A percentile compares a stretch with the other conserved stretches of the same genome.
phyloP scores from a whole-genome alignment of 2,113 vertebrate genomes.

The Peromyscus maniculatus region DNA sequence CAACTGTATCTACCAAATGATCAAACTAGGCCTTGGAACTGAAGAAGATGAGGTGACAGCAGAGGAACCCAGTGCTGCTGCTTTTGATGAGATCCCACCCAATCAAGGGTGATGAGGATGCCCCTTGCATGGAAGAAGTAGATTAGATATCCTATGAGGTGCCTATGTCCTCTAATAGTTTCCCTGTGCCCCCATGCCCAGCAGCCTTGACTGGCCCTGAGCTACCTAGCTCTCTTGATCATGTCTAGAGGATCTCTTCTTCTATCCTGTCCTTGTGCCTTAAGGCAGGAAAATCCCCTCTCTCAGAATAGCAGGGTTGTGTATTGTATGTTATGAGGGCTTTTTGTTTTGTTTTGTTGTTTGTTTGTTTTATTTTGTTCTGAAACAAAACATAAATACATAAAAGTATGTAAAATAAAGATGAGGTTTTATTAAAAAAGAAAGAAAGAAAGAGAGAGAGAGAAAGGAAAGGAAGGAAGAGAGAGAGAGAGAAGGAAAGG shows the following conservation, averaged over 20 bases:
- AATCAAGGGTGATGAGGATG: constrained; percentile 95
- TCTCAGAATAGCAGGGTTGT: constrained; percentile 58
- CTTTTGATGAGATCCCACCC: constrained; percentile 92
- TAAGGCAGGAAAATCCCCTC: constrained; percentile 56
- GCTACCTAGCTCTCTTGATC: constrained; percentile 57
- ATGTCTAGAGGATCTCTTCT: constrained; percentile 3
- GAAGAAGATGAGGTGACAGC: constrained; percentile 94
- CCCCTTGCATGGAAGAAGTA: constrained; percentile 97
- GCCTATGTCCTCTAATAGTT: constrained; percentile 64
- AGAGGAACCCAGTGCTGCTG: constrained; percentile 88
- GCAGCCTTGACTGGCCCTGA: constrained; percentile 15
- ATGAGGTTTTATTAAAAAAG: not conserved
- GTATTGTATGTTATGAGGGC: constrained; percentile 64
- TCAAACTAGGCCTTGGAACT: constrained; percentile 91
- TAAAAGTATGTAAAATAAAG: constrained; percentile 84
- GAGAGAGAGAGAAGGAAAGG: no score
- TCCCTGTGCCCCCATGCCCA: not conserved
- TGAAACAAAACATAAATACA: no score
- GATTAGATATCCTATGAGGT: constrained; percentile 87
- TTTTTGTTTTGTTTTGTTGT: not conserved
- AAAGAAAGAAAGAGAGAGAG: no score
- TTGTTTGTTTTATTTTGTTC: constrained; percentile 79
- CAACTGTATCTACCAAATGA: constrained; percentile 96
- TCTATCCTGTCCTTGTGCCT: constrained; percentile 7
- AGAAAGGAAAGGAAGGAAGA: no score